phyloP scores from a whole-genome alignment of 1,140 invertebrate genomes.

The Aphelenchoides avenae region DNA sequence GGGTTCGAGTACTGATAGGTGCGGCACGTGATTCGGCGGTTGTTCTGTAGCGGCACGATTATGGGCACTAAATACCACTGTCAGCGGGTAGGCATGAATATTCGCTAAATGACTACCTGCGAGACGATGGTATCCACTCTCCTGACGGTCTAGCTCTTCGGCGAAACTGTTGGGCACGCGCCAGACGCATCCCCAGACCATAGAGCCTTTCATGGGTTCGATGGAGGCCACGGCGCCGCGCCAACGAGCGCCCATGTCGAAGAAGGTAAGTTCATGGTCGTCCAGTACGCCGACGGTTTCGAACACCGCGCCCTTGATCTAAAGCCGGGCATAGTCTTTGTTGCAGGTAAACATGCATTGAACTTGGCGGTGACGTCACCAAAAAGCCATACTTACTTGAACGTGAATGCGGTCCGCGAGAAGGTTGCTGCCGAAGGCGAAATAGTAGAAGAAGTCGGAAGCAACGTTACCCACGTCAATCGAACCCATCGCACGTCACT shows the following conservation, averaged over 20 bases:
- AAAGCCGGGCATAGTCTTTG: no score
- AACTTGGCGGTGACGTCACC: no score
- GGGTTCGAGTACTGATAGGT: no score
- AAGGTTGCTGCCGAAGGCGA: constrained; percentile 46
- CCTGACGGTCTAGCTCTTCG: constrained; percentile 40
- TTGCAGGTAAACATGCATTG: constrained; percentile 8
- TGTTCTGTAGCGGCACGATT: no score
- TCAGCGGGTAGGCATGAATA: no score
- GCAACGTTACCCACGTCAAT: constrained; percentile 4
- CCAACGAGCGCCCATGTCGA: constrained; percentile 35
- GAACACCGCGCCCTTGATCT: constrained; percentile 43
- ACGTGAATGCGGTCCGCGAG: constrained; percentile 49
- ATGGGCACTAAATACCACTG: no score
- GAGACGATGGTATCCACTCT: constrained; percentile 45
- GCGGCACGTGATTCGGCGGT: no score
- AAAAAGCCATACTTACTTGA: constrained; percentile 36
- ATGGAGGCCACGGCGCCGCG: constrained; percentile 50
- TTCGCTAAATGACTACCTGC: no score
- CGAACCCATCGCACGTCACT: neutral
- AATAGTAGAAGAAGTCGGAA: constrained; percentile 35
- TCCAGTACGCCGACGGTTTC: constrained; percentile 20
- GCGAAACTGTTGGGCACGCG: constrained; percentile 48
- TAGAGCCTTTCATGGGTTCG: constrained; percentile 13
- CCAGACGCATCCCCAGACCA: constrained; percentile 43
- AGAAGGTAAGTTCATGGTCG: constrained; percentile 38